Evolutionary conservation across 1,140 invertebrate species (phyloP), one percentile per base, ranked within the genome.

Genomic region (Acromyrmex echinatior): DNA sequence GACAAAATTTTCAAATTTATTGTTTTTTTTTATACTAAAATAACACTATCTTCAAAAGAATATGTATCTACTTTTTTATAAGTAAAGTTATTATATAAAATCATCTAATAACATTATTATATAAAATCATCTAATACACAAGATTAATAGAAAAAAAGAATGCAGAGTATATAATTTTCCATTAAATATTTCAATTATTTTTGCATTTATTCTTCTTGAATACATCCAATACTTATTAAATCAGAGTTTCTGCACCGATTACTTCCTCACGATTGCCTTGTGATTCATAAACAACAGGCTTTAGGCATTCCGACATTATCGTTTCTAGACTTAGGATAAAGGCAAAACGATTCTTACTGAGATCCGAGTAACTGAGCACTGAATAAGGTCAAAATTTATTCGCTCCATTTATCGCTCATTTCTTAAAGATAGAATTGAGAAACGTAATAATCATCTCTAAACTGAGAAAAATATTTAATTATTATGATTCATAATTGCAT

Each of bases 301-400:
- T 84, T 84, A 84, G 16, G 58, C 28, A 84, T 74, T 74, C 39
- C 56, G 14, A 49, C 39, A 58, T 63, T 76, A 84, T 16, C 39
- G 71, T 84, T 76, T 74, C 56, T 62, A 74, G 39, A 76, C 14
- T 62, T 18, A 21, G 70, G 70, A 74, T 62, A 76, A 62, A 62
- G 56, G 14, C 25, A 49, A 56, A 21, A 12, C 14, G 7, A 25
- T 31, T 84, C 70, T 84, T 63, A 76, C 51, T 70, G 25, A 62
- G 70, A 39, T 39, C 35, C 35, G 35, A 49, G 7, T 49, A 82
- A 74, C 70, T 25, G 56, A 25, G 56, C 39, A 39, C 35, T 21
- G 12, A 45, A 31, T 74, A 62, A 74, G 70, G n/a, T 84, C 80
- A 84, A 84, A 74, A 84, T 76, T 49, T 28, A 84, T 62, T 84